Evolutionary conservation across 2,797 vertebrate genomes (phyloP).

Genomic region (Sebastes vulpes): DNA sequence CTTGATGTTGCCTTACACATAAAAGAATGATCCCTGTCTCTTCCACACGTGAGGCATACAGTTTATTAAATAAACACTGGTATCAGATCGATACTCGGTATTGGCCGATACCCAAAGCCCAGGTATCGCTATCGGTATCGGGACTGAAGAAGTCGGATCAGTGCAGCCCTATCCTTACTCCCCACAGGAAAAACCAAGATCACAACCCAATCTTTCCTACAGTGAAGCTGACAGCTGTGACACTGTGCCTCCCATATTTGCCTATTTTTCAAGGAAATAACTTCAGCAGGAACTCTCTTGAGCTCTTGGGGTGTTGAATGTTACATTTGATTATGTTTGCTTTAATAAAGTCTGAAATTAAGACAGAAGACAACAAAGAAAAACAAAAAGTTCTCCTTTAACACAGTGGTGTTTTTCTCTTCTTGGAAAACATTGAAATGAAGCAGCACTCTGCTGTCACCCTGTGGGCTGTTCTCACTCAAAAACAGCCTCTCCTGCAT

Average conservation of each 20-base stretch:
- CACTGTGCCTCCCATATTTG: background rate
- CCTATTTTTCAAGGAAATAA: background rate
- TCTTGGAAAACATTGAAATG: constrained; percentile 15
- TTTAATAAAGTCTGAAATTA: background rate
- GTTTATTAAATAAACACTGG: too few relatives aligned
- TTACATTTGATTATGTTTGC: background rate
- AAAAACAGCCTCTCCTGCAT: constrained; percentile 24
- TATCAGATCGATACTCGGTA: too few relatives aligned
- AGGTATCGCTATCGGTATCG: too few relatives aligned
- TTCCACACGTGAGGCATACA: too few relatives aligned
- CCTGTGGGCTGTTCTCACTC: constrained; percentile 22
- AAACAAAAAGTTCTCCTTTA: background rate
- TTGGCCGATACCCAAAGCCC: too few relatives aligned
- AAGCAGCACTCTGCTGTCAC: constrained; percentile 14
- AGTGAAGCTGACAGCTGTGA: background rate
- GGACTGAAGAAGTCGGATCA: too few relatives aligned
- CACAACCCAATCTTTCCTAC: background rate
- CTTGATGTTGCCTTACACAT: too few relatives aligned
- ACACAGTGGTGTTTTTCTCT: background rate
- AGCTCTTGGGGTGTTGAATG: background rate
- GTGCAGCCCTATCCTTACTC: too few relatives aligned
- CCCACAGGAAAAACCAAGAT: background rate
- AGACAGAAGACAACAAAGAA: background rate
- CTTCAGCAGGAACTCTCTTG: background rate
- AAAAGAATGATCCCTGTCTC: too few relatives aligned